phyloP scores from a whole-genome alignment of 2,113 vertebrate species.

The Shinisaurus crocodilurus region DNA sequence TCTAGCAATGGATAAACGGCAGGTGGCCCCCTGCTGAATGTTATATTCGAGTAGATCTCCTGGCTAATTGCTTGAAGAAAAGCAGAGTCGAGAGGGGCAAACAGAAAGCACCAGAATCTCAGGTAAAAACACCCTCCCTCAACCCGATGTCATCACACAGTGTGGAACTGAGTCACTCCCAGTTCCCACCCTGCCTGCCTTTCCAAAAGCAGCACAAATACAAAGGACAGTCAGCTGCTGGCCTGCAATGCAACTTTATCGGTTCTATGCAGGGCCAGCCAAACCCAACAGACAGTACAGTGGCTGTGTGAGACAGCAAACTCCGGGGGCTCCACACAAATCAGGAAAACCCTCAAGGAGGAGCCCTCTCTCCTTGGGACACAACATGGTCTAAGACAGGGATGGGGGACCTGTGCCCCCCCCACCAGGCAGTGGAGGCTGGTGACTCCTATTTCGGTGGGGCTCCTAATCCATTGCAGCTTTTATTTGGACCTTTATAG shows the following conservation, averaged over 20 bases:
- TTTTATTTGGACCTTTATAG: no score
- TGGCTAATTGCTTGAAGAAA: slow-evolving; percentile 40
- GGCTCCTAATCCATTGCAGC: no score
- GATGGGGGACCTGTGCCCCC: neutral
- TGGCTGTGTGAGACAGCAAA: neutral
- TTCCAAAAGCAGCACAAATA: neutral
- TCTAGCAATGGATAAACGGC: slow-evolving; percentile 32
- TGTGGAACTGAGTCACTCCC: neutral
- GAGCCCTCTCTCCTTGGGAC: neutral
- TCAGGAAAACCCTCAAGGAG: no score
- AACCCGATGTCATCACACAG: neutral
- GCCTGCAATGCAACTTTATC: neutral
- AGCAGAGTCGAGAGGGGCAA: slow-evolving; percentile 10
- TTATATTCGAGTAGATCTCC: slow-evolving; percentile 31
- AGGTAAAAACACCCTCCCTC: neutral
- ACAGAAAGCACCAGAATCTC: neutral
- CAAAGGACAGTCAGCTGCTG: neutral
- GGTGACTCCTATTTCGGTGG: no score
- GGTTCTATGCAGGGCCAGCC: neutral
- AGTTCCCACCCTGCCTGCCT: neutral
- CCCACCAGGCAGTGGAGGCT: no score
- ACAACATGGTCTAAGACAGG: neutral
- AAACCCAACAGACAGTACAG: neutral
- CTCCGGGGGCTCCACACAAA: neutral
- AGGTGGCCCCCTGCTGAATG: slow-evolving; percentile 23